Conservation (phyloP, 2,797 vertebrate genomes). For the Lerista edwardsae region DNA sequence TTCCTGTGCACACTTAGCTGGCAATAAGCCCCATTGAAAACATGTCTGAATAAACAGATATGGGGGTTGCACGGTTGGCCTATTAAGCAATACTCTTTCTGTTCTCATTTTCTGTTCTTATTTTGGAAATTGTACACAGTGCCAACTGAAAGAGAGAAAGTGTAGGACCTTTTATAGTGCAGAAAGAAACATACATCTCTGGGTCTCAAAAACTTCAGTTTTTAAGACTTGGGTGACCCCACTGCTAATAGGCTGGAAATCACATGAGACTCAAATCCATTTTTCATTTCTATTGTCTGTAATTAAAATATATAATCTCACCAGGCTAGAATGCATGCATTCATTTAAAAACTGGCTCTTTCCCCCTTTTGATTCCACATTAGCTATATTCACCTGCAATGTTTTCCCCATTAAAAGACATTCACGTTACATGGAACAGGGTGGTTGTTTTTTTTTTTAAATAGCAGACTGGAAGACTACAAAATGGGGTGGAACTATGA, state of each 20-base stretch:
- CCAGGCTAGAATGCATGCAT: neutral
- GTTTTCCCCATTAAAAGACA: slow-evolving; percentile 6
- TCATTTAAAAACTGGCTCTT: slow-evolving; percentile 12
- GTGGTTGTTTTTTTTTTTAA: too few relatives aligned
- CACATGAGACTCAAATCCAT: neutral
- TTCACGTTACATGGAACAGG: neutral
- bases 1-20: too few relatives aligned
- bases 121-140: neutral
- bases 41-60: too few relatives aligned
- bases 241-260: neutral
- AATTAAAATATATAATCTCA: neutral
- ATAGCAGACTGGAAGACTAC: too few relatives aligned
- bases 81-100: neutral
- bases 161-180: neutral
- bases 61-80: neutral
- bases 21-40: too few relatives aligned
- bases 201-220: neutral
- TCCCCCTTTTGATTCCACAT: neutral
- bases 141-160: neutral
- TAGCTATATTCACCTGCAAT: neutral
- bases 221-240: neutral
- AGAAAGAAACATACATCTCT: neutral
- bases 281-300: slow-evolving; percentile 1
- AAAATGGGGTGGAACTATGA: too few relatives aligned
- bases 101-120: neutral